Evolutionary conservation across 2,113 vertebrate species (phyloP), one percentile per base, ranked within the genome.

Genomic region (Crotophaga sulcirostris): DNA sequence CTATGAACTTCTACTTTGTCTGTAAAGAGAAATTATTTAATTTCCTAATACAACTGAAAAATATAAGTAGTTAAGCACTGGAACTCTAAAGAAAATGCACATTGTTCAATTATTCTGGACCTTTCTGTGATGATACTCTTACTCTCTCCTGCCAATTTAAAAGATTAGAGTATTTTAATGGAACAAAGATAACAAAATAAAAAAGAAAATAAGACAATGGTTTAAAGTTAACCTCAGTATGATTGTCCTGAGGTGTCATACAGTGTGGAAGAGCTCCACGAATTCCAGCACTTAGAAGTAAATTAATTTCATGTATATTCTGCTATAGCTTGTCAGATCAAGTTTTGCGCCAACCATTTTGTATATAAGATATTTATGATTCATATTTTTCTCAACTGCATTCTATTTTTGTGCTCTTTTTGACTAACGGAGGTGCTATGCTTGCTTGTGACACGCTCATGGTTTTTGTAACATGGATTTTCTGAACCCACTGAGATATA

Each of bases 291-390:
- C 11, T 44, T 74, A 19, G 42, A 56, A 62, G 45, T 6, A 60
- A 70, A 51, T 70, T 59, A 51, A 49, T 64, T 66, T 29, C 13
- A 14, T 11, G 4, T 23, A 13, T 59, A 42, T 67, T 40, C 26
- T 66, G 38, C 33, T 12, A 28, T 7, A 62, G 31, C 17, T 47
- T 29, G 25, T 58, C 4, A 69, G 56, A 31, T 40, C 26, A 54
- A 47, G 21, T 66, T 68, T 69, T 60, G 11, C 1, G 4, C 3
- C 10, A 74, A 36, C 2, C 2, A 11, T 11, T 29, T 25, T 42
- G 16, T 9, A 74, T 4, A 28, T 2, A 21, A 3, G 0, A 0
- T 38, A 49, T 47, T 77, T 78, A 13, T 38, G 31, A 45, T 54
- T 28, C 1, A 0, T 44, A 28, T 62, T 87, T 74, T 85, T 59